Conservation (phyloP, 1,140 invertebrate genomes). For the Aplysia californica region DNA sequence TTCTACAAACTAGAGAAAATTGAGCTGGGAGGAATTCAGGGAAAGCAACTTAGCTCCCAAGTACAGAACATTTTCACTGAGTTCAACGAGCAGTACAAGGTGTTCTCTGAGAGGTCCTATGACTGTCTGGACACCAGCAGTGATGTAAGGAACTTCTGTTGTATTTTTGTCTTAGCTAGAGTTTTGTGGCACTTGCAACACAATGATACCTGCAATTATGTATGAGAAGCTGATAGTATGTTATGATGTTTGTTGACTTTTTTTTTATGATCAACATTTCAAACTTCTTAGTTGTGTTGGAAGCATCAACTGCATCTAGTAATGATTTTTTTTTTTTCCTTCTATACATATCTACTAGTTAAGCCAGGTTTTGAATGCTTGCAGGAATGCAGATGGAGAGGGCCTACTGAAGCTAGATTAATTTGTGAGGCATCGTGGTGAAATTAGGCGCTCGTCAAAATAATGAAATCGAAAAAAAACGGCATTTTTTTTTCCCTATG, state of each 20-base stretch:
- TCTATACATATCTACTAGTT: too few relatives aligned
- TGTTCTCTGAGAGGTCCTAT: constrained; percentile 83
- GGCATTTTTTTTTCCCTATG: too few relatives aligned
- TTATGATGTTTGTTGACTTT: not conserved
- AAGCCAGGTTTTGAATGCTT: too few relatives aligned
- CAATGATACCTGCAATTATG: not conserved
- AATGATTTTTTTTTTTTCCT: too few relatives aligned
- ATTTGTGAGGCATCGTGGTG: too few relatives aligned
- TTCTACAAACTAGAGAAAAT: constrained; percentile 96
- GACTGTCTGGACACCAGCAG: constrained; percentile 93
- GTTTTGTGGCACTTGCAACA: not conserved
- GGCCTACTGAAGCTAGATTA: too few relatives aligned
- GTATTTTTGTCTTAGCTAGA: not conserved
- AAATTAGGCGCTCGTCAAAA: too few relatives aligned
- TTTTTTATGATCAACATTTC: not conserved
- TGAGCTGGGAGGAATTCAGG: constrained; percentile 93
- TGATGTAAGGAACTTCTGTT: constrained; percentile 56
- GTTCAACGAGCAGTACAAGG: constrained; percentile 88
- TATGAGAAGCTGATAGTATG: not conserved
- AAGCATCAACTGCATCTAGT: too few relatives aligned
- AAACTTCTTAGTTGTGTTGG: not conserved
- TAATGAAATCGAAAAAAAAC: too few relatives aligned
- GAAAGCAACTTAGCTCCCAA: constrained; percentile 78
- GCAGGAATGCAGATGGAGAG: too few relatives aligned
- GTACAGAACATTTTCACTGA: constrained; percentile 83